Conservation (phyloP, 2,888 invertebrate species). For the Phortica okadai region DNA sequence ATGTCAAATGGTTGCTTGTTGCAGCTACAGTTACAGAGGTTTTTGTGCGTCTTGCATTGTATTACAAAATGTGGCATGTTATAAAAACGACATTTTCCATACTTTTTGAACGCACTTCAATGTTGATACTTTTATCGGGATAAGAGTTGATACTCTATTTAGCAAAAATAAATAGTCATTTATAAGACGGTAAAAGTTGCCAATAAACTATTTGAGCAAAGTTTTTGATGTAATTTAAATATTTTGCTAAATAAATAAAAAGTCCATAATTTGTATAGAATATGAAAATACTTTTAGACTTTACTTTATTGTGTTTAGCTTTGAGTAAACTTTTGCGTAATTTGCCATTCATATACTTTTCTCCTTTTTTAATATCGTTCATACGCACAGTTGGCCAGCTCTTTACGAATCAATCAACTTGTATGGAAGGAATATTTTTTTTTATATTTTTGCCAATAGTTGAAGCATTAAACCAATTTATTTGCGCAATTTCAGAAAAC, state of each 20-base stretch:
- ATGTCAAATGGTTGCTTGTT: neutral
- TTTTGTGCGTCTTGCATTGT: neutral
- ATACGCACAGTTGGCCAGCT: neutral
- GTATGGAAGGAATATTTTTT: neutral
- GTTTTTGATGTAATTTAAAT: too few species aligned
- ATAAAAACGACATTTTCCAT: neutral
- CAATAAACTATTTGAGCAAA: too few species aligned
- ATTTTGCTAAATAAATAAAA: too few species aligned
- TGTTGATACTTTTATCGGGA: too few species aligned
- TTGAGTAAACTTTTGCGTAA: neutral
- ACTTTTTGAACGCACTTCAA: too few species aligned
- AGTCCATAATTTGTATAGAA: too few species aligned
- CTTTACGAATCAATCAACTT: neutral
- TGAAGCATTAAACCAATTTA: constrained; percentile 16
- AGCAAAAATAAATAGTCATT: too few species aligned
- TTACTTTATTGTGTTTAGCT: neutral
- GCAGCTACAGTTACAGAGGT: neutral
- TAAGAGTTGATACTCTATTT: too few species aligned
- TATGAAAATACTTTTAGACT: too few species aligned
- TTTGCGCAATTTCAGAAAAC: constrained; percentile 22
- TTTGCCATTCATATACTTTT: neutral
- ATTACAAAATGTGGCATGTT: constrained; percentile 6
- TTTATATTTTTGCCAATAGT: neutral
- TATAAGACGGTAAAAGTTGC: too few species aligned
- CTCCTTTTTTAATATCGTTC: neutral